A percentile compares a stretch with the other conserved stretches of the same genome.
These are phyloP conservation scores for Seriola quinqueradiata DNA, from an alignment of 2,113 vertebrate species.

Conservation along the genomic window DNA sequence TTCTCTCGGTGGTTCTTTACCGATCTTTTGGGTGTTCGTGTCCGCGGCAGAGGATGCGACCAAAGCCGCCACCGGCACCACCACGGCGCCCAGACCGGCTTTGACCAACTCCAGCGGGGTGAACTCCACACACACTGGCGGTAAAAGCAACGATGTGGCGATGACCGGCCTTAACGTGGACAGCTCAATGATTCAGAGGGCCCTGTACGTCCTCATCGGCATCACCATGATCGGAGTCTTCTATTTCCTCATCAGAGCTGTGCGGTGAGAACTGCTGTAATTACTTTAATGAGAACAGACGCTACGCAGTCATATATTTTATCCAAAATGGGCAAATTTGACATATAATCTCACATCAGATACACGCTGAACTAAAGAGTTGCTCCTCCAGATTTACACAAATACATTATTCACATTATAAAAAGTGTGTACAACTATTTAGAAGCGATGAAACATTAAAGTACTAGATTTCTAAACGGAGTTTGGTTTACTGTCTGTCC, in stretches of 20 bases:
- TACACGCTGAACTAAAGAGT: not conserved
- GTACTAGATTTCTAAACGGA: not conserved
- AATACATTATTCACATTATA: no score
- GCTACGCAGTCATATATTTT: not conserved
- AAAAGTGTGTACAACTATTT: accelerated
- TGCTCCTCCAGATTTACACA: not conserved
- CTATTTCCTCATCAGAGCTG: conserved; percentile 77
- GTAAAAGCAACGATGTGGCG: accelerated
- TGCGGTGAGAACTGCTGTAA: conserved; percentile 54
- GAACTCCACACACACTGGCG: conserved; percentile 7
- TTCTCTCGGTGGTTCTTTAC: conserved; percentile 26
- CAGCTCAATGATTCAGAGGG: conserved; percentile 73
- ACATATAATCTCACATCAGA: not conserved
- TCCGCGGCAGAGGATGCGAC: not conserved
- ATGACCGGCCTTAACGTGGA: not conserved
- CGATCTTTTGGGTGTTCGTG: conserved; percentile 30
- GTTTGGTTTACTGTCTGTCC: not conserved
- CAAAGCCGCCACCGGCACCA: accelerated
- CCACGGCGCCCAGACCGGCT: not conserved
- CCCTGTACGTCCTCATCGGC: conserved; percentile 74
- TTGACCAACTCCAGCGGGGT: not conserved
- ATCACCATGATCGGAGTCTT: conserved; percentile 68
- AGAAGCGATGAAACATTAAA: not conserved
- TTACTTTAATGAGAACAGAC: not conserved
- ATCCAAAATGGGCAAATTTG: not conserved